Evolutionary conservation across 1,140 invertebrate genomes (phyloP), one percentile per base, ranked within the genome.

Genomic region (Zaprionus capensis): DNA sequence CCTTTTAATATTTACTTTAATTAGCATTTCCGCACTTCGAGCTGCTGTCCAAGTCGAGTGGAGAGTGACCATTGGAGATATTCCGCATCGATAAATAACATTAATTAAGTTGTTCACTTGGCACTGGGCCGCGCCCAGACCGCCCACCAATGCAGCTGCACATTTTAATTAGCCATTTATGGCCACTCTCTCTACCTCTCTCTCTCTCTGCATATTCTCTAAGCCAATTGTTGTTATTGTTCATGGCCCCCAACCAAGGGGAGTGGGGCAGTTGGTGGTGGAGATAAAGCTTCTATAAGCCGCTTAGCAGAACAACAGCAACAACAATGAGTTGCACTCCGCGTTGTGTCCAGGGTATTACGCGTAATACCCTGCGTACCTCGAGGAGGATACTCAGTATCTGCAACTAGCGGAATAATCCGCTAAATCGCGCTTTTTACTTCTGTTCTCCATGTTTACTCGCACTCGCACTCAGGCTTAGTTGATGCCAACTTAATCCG

Each of bases 41-140:
- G 67, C 59, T 73, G 26, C 61, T 69, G 65, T 69, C 65, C 51
- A 51, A 36, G 72, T 20, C 14, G 17, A 44, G 58, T 61, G 36
- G 26, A 26, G 26, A 67, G 78, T 72, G 65, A 62, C 49, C 9
- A 59, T 73, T 64, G 73, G 24, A 87, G 83, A 86, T 83, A 88
- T 88, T 88, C 66, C 85, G 75, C 81, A 90, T 84, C 84, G 84
- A 88, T 88, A 88, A 88, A 88, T 88, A 84, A 78, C 81, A 88
- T 81, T 88, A 88, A 88, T 88, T 90, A 90, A 88, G 85, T 83
- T 88, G 84, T 88, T 88, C 81, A 81, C 68, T 81, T 80, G 73
- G 77, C 62, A 71, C 51, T 62, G 67, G 20, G 69, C 69, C 83
- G 62, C 84, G 68, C 83, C 83, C 77, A 66, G 17, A 41, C 53